phyloP scores from a whole-genome alignment of 1,140 invertebrate genomes.

The Drosophila littoralis region DNA sequence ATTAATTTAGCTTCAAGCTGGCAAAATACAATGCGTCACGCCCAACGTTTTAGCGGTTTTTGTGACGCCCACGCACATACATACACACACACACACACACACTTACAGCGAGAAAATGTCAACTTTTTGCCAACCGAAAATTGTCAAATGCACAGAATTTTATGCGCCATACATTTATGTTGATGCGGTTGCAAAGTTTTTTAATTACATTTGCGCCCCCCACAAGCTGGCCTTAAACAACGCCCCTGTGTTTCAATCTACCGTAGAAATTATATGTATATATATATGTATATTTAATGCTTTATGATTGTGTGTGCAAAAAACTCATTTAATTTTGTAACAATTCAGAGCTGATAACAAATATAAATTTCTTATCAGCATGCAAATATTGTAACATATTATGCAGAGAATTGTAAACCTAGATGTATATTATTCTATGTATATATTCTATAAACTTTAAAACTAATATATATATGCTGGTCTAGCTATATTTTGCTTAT shows the following conservation, averaged over 20 bases:
- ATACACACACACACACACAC: slow-evolving; percentile 13
- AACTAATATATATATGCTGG: not conserved
- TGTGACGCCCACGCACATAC: slow-evolving; percentile 25
- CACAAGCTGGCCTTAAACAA: not conserved
- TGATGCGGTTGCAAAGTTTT: slow-evolving; percentile 80
- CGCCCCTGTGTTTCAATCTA: not conserved
- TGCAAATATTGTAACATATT: slow-evolving; percentile 31
- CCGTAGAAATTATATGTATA: slow-evolving; percentile 27
- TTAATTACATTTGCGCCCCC: slow-evolving; percentile 75
- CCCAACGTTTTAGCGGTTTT: slow-evolving; percentile 59
- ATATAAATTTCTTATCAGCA: slow-evolving; percentile 43
- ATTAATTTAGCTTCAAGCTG: slow-evolving; percentile 67
- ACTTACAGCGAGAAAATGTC: slow-evolving; percentile 54
- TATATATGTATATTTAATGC: slow-evolving; percentile 46
- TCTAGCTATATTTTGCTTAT: slow-evolving; percentile 32
- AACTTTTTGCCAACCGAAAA: slow-evolving; percentile 55
- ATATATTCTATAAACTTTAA: not conserved
- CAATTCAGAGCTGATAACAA: slow-evolving; percentile 74
- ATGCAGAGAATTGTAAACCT: not conserved
- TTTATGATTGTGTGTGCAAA: slow-evolving; percentile 63
- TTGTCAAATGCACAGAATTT: slow-evolving; percentile 80
- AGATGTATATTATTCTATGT: not conserved
- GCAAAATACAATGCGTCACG: slow-evolving; percentile 45
- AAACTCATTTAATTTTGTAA: slow-evolving; percentile 80
- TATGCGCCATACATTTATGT: slow-evolving; percentile 77